Conservation (phyloP, 2,797 vertebrate species). For the Lagorchestes hirsutus region DNA sequence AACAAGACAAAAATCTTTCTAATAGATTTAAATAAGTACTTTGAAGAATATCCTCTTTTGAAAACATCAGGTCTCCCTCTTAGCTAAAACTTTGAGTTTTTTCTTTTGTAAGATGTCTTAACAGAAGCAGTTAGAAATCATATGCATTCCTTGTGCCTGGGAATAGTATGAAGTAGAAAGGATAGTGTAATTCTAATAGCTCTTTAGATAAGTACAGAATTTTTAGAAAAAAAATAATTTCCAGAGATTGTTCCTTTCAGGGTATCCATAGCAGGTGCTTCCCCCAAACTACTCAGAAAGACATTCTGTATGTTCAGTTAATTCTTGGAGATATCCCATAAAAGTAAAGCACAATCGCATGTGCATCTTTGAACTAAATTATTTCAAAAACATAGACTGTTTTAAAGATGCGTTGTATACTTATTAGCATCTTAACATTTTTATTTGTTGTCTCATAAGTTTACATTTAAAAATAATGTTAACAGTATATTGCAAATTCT, state of each 20-base stretch:
- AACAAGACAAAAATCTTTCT: constrained; percentile 35
- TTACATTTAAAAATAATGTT: constrained; percentile 3
- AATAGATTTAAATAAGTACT: background rate
- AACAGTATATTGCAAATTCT: background rate
- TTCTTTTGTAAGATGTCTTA: constrained; percentile 27
- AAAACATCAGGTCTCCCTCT: background rate
- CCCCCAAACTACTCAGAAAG: constrained; percentile 4
- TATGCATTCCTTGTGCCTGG: background rate
- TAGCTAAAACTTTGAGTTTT: constrained; percentile 16
- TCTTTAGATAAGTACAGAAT: background rate
- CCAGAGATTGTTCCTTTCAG: background rate
- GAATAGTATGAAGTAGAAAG: background rate
- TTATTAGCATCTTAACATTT: background rate
- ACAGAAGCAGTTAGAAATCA: background rate
- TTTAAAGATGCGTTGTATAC: background rate
- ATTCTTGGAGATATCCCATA: background rate
- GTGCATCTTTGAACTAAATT: background rate
- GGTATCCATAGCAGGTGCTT: background rate
- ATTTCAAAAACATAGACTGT: background rate
- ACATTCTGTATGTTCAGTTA: constrained; percentile 8
- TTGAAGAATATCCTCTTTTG: background rate
- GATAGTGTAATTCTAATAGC: background rate
- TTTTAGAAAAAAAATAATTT: background rate
- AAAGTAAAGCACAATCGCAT: constrained; percentile 34
- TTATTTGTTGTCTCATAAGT: constrained; percentile 17